Evolutionary conservation across 2,797 vertebrate genomes (phyloP).

Genomic region (Salarias fasciatus): DNA sequence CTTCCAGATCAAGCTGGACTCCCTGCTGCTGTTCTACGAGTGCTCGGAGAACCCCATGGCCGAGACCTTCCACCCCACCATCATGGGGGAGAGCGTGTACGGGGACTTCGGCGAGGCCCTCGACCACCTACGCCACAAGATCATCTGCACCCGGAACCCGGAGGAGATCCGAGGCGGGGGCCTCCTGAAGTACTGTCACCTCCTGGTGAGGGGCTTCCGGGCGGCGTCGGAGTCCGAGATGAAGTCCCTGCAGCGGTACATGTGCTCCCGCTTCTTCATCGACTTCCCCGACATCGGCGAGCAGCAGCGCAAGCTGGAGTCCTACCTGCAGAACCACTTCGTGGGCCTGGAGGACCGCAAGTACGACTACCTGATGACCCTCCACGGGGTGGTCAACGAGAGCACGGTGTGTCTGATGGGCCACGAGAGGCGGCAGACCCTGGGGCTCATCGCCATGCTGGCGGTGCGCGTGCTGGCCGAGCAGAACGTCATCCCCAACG

Average conservation of each 20-base stretch:
- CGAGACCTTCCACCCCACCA: constrained; percentile 96
- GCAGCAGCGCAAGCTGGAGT: constrained; percentile 98
- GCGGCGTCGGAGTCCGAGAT: constrained; percentile 94
- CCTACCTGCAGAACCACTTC: constrained; percentile 99
- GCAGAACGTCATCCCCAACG: constrained; percentile 98
- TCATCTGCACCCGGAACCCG: constrained; percentile 96
- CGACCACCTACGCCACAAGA: constrained; percentile 95
- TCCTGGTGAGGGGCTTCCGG: constrained; percentile 95
- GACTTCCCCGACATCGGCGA: constrained; percentile 98
- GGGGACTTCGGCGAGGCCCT: constrained; percentile 94
- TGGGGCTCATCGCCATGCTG: constrained; percentile 97
- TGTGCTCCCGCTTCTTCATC: constrained; percentile 99
- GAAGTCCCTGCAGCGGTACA: constrained; percentile 98
- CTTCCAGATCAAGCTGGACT: constrained; percentile 98
- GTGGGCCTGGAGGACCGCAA: constrained; percentile 98
- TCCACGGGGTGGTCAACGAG: constrained; percentile 97
- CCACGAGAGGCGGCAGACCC: constrained; percentile 96
- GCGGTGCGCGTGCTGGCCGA: constrained; percentile 95
- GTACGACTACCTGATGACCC: constrained; percentile 99
- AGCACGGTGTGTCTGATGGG: constrained; percentile 99
- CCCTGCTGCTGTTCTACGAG: constrained; percentile 97
- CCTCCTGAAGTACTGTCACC: constrained; percentile 98
- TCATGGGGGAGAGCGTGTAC: constrained; percentile 96
- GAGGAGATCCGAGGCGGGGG: constrained; percentile 98
- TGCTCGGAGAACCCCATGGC: constrained; percentile 98